phyloP scores from a whole-genome alignment of 2,797 vertebrate species.

The Leptoclinus maculatus region DNA sequence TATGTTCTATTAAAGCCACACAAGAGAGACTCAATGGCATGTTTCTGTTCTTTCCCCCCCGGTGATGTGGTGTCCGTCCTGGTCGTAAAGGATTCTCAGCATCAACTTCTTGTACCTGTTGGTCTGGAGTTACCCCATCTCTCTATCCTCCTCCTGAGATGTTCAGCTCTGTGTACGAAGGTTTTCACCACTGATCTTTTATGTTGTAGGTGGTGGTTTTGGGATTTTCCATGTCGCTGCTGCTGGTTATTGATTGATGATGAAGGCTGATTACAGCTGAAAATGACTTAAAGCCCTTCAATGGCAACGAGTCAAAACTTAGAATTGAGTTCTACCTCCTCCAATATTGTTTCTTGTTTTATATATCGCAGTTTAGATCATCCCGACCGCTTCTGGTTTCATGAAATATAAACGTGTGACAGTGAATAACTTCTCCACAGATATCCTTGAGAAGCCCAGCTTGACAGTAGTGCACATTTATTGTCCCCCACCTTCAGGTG shows the following conservation, averaged over 20 bases:
- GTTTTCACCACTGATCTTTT: neutral
- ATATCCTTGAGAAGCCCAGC: constrained; percentile 19
- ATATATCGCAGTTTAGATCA: neutral
- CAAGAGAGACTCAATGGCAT: neutral
- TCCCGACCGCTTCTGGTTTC: constrained; percentile 3
- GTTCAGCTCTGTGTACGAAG: constrained; percentile 1
- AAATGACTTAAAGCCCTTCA: constrained; percentile 7
- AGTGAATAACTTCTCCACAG: constrained; percentile 27
- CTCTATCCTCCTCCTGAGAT: neutral
- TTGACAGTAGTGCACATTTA: constrained; percentile 30
- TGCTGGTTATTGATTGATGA: constrained; percentile 1
- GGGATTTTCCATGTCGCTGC: neutral
- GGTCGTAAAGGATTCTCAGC: neutral
- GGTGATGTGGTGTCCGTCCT: neutral
- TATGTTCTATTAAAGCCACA: neutral
- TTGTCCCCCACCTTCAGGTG: constrained; percentile 35
- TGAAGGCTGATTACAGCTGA: neutral
- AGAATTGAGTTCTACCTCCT: neutral
- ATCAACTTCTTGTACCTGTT: neutral
- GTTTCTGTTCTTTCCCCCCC: neutral
- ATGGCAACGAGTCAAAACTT: neutral
- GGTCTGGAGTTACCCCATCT: neutral
- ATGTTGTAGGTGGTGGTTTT: neutral
- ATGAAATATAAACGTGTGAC: constrained; percentile 38
- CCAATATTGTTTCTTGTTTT: neutral